A percentile compares a stretch with the other conserved stretches of the same genome.
Conservation (phyloP, 1,140 invertebrate genomes). For the Drosophila miranda region DNA sequence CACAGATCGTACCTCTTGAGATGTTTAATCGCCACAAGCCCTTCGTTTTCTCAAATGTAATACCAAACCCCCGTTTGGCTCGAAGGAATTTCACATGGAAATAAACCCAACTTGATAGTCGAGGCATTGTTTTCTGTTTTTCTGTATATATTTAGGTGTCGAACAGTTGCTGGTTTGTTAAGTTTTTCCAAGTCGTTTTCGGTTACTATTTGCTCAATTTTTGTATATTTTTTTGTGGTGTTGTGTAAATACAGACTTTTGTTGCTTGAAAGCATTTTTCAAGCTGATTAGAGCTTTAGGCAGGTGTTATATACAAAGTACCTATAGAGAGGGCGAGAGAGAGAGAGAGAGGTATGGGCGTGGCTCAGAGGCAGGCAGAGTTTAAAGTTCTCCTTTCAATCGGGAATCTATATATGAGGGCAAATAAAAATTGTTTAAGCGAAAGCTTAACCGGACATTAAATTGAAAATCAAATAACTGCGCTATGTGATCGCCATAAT, state of each 20-base stretch:
- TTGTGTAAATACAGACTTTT: conserved; percentile 69
- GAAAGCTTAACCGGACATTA: conserved; percentile 57
- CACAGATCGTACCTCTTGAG: no score
- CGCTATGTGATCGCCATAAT: conserved; percentile 71
- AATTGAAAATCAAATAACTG: conserved; percentile 75
- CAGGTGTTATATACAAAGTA: conserved; percentile 49
- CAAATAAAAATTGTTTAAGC: conserved; percentile 57
- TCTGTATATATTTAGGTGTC: conserved; percentile 33
- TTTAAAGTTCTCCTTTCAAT: no score
- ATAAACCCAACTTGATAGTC: conserved; percentile 28
- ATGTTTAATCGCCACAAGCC: no score
- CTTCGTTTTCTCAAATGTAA: no score
- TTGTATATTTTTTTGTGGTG: conserved; percentile 1
- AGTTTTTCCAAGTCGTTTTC: conserved; percentile 41
- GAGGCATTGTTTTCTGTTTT: background rate
- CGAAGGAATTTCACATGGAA: conserved; percentile 45
- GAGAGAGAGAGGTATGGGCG: conserved; percentile 42
- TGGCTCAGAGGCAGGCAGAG: conserved; percentile 6
- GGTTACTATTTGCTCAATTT: conserved; percentile 30
- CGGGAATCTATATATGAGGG: background rate
- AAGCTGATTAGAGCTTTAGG: conserved; percentile 64
- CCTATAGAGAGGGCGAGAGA: conserved; percentile 6
- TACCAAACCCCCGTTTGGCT: background rate
- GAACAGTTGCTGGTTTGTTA: conserved; percentile 64
- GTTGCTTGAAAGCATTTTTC: conserved; percentile 36